A percentile compares a stretch with the other conserved stretches of the same genome.
Conservation (phyloP, 2,797 vertebrate species). For the Ctenosaura bakeri region DNA sequence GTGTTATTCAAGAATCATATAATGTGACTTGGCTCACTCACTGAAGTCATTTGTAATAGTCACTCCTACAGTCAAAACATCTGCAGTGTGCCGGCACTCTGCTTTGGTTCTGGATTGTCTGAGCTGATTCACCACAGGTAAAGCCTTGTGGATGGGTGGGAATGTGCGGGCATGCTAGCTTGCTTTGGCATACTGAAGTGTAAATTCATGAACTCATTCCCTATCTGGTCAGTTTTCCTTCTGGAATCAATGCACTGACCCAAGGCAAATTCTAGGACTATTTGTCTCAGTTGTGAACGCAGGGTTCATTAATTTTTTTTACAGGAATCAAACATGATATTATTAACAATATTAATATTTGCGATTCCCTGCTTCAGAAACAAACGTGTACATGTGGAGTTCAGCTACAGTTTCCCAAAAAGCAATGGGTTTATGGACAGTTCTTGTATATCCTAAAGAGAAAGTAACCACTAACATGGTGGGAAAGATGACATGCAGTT, state of each 20-base stretch:
- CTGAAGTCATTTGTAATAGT: not conserved
- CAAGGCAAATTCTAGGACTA: not conserved
- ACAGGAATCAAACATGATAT: slow-evolving; percentile 45
- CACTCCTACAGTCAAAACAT: not conserved
- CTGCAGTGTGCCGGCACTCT: not conserved
- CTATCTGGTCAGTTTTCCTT: not conserved
- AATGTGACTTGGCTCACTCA: not conserved
- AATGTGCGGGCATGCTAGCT: not conserved
- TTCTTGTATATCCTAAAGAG: too few relatives aligned
- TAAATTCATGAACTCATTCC: not conserved
- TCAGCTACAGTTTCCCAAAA: too few relatives aligned
- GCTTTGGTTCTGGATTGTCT: not conserved
- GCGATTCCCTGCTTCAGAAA: not conserved
- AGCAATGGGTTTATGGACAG: too few relatives aligned
- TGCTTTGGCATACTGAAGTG: not conserved
- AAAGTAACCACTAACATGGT: not conserved
- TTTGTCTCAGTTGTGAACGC: not conserved
- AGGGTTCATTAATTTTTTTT: slow-evolving; percentile 8
- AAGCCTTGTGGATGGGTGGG: too few relatives aligned
- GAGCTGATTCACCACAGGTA: not conserved
- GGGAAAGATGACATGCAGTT: not conserved
- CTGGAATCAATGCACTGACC: not conserved
- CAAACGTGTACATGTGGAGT: too few relatives aligned
- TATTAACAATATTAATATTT: not conserved
- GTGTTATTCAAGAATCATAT: not conserved